Percentiles rank a stretch among this genome's conserved stretches.
Evolutionary conservation across 2,113 vertebrate species (phyloP).

Genomic region (Sapayoa aenigma): DNA sequence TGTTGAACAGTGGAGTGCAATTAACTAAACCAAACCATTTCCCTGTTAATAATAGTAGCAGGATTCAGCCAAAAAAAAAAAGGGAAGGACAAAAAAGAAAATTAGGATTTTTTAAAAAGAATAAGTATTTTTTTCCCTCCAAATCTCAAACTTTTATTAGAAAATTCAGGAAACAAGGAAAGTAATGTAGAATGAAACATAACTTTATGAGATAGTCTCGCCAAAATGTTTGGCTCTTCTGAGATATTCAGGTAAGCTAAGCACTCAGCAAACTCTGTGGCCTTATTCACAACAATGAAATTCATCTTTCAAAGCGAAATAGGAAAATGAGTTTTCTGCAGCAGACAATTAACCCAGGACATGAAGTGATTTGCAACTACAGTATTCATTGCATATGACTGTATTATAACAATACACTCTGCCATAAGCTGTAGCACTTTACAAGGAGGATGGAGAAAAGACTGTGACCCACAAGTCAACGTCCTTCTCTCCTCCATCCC

Average conservation of each 20-base stretch:
- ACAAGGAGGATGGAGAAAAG: not conserved
- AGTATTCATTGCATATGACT: not conserved
- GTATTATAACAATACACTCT: not conserved
- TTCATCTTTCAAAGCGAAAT: not conserved
- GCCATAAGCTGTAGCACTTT: not conserved
- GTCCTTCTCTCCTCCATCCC: not conserved
- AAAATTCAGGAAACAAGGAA: not conserved
- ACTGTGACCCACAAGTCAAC: not conserved
- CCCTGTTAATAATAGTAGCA: not conserved
- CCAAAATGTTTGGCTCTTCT: not conserved
- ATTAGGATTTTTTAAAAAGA: not conserved
- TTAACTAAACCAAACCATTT: conserved; percentile 31
- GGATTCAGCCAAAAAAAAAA: not conserved
- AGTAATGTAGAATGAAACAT: not conserved
- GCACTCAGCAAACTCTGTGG: not conserved
- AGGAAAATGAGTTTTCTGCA: not conserved
- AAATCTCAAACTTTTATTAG: not conserved
- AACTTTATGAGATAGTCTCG: no score
- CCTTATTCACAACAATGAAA: not conserved
- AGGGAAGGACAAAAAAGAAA: not conserved
- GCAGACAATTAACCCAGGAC: not conserved
- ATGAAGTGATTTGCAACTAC: not conserved
- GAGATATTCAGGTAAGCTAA: not conserved
- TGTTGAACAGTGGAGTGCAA: not conserved
- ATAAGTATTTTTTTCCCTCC: not conserved